Evolutionary conservation across 1,140 invertebrate genomes (phyloP), one percentile per base, ranked within the genome.

Genomic region (Drosophila ironensis): DNA sequence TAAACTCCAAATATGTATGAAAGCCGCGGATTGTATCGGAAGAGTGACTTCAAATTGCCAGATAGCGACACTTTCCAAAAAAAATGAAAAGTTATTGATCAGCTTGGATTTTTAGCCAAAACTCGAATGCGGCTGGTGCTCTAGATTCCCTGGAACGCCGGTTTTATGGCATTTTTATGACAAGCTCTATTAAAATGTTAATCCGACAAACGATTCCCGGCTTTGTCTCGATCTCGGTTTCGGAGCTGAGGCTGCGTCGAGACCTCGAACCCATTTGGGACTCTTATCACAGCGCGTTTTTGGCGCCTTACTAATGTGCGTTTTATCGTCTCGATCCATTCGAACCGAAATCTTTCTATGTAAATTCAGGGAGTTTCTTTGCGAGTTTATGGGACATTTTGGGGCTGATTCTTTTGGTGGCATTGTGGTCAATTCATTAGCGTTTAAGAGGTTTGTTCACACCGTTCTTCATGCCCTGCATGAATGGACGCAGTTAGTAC

Each of bases 241-340:
- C 9, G 4, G 2, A 33, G 5, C 12, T 51, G n/a, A n/a, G n/a
- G n/a, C n/a, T n/a, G n/a, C n/a, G 7, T 12, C 11, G 22, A 22
- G 11, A 33, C n/a, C n/a, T 41, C 20, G 28, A 69, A 63, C 68
- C 38, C 69, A 84, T 84, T 70, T 77, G 57, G 61, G 50, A 28
- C 28, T 38, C 56, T 73, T 84, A 82, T 82, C 77, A 70, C 33
- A 41, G 57, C 73, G 54, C 78, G 77, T 84, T 82, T 71, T 82
- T 82, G 78, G 80, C 78, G 78, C 78, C 78, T 86, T 78, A 50
- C 73, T 84, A 82, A 82, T 82, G 78, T 82, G 77, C 68, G 50
- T 84, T 84, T 84, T 84, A 82, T 82, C 78, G 73, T 44, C 57
- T 50, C 30, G 63, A 33, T 48, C 40, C 44, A 63, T 63, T 48